A percentile compares a stretch with the other conserved stretches of the same genome.
Conservation (phyloP, 2,888 invertebrate genomes). For the Eupithecia abbreviata region DNA sequence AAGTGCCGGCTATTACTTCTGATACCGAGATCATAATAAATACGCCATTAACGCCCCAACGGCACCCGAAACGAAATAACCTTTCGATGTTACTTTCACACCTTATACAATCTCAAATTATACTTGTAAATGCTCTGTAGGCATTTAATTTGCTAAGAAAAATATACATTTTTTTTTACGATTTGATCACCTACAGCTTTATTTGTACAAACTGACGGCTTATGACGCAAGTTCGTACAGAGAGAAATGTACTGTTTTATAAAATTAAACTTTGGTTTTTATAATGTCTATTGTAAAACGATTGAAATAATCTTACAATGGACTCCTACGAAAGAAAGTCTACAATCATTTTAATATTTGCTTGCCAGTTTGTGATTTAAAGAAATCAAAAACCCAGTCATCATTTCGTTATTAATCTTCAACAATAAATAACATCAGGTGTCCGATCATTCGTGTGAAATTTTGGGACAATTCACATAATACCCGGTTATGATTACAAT, state of each 20-base stretch:
- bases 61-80: conserved; percentile 80
- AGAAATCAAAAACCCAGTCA: conserved; percentile 13
- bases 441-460: conserved; percentile 33
- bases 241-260: not conserved
- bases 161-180: not conserved
- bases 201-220: not conserved
- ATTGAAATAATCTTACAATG: not conserved
- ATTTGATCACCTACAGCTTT: not conserved
- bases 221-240: not conserved
- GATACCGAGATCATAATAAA: conserved; percentile 84
- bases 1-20: conserved; percentile 83
- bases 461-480: conserved; percentile 46
- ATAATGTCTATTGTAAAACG: not conserved
- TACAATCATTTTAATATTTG: not conserved
- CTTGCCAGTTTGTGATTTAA: not conserved
- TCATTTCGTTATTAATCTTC: conserved; percentile 11
- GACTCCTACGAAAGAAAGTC: not conserved
- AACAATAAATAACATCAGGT: conserved; percentile 16
- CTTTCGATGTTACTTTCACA: conserved; percentile 53
- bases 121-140: conserved; percentile 15
- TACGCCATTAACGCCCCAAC: conserved; percentile 83
- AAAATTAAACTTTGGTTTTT: not conserved
- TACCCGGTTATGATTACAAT: conserved; percentile 58
- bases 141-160: not conserved
- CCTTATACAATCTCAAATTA: conserved; percentile 42